Conservation (phyloP, 2,888 invertebrate genomes). For the Aelia acuminata region DNA sequence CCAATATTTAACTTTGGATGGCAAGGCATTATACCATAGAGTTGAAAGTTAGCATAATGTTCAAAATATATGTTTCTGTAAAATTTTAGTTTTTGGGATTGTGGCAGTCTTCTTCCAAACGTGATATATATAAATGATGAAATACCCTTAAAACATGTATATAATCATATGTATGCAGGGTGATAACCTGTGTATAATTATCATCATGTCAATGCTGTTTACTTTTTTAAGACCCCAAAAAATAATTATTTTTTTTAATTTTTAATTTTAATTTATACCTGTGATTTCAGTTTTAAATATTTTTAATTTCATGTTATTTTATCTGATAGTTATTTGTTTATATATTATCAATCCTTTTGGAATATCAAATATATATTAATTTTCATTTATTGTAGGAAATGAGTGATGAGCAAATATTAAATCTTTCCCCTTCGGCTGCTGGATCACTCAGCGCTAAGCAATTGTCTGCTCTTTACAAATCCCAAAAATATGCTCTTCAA, state of each 20-base stretch:
- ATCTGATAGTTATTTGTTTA: too few species aligned
- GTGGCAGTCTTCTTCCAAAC: too few species aligned
- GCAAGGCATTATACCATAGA: too few species aligned
- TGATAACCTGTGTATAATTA: background rate
- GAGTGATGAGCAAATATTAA: constrained; percentile 60
- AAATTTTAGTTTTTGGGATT: too few species aligned
- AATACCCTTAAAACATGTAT: too few species aligned
- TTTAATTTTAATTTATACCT: background rate
- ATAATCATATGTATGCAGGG: too few species aligned
- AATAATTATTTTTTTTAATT: background rate
- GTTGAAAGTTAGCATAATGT: too few species aligned
- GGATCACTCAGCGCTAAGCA: constrained; percentile 47
- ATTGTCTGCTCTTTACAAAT: constrained; percentile 46
- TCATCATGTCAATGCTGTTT: background rate
- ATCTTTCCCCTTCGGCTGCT: constrained; percentile 61
- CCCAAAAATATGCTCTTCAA: constrained; percentile 60
- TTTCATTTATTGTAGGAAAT: constrained; percentile 55
- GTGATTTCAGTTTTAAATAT: background rate
- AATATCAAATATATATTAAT: background rate
- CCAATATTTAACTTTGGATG: too few species aligned
- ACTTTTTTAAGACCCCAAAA: background rate
- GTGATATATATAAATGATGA: too few species aligned
- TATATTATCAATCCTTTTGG: too few species aligned
- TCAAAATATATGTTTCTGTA: too few species aligned
- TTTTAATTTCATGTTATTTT: background rate